phyloP scores from a whole-genome alignment of 2,797 vertebrate species.

The Sebastes diploproa region DNA sequence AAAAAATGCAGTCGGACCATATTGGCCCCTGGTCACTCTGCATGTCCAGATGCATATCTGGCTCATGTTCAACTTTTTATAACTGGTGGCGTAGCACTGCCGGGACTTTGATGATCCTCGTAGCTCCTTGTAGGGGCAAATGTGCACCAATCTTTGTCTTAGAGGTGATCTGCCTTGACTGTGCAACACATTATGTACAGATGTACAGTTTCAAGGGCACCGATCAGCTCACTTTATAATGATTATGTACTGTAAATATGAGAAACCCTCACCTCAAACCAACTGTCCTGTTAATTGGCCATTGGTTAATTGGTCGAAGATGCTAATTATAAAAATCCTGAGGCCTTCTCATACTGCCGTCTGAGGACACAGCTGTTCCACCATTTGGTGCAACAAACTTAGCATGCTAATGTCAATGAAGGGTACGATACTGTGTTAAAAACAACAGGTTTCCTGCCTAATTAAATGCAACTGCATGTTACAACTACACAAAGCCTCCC shows the following conservation, averaged over 20 bases:
- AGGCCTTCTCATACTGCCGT: background rate
- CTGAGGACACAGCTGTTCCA: conserved; percentile 10
- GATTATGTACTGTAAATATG: background rate
- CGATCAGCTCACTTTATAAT: background rate
- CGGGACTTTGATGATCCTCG: background rate
- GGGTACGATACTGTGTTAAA: background rate
- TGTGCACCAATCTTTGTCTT: background rate
- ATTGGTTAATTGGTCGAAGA: background rate
- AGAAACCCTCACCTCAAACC: background rate
- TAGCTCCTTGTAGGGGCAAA: background rate
- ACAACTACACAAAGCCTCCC: background rate
- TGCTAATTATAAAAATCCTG: background rate
- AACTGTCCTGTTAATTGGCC: background rate
- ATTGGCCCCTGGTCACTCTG: background rate
- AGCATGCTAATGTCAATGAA: background rate
- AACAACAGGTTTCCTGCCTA: background rate
- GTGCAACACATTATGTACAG: background rate
- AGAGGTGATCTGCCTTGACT: background rate
- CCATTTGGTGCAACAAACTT: background rate
- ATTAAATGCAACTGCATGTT: background rate
- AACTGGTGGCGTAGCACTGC: background rate
- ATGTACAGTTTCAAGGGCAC: background rate
- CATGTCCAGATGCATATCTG: background rate
- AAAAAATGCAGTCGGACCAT: background rate
- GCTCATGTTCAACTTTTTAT: background rate